Evolutionary conservation across 2,113 vertebrate genomes (phyloP).

Genomic region (Vimba vimba): DNA sequence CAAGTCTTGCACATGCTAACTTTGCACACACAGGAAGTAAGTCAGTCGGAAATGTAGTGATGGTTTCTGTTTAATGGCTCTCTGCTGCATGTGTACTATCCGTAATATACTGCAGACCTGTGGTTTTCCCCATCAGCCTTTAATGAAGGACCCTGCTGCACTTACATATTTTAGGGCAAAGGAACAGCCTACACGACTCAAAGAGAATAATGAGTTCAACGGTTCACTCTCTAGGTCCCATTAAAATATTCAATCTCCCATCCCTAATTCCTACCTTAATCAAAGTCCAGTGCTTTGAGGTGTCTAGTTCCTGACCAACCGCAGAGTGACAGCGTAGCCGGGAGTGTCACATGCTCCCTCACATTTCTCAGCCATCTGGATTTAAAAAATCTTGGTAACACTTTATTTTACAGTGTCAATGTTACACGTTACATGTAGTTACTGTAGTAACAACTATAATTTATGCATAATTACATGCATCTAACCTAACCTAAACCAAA

Average conservation of each 20-base stretch:
- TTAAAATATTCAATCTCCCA: conserved; percentile 42
- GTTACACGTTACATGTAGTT: no score
- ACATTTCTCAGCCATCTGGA: not conserved
- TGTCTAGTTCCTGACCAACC: conserved; percentile 41
- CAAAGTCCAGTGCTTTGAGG: conserved; percentile 36
- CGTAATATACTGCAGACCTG: not conserved
- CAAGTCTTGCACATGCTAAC: not conserved
- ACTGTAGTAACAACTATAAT: no score
- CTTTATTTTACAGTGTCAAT: no score
- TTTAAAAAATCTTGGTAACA: not conserved
- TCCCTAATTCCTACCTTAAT: conserved; percentile 8
- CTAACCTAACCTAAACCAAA: no score
- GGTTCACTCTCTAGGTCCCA: conserved; percentile 40
- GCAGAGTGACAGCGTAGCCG: conserved; percentile 4
- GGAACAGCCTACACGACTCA: conserved; percentile 11
- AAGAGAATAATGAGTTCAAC: conserved; percentile 31
- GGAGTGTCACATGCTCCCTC: not conserved
- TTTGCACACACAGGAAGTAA: not conserved
- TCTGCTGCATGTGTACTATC: not conserved
- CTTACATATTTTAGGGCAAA: not conserved
- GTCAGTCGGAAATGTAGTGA: not conserved
- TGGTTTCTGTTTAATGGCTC: conserved; percentile 16
- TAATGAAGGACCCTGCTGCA: conserved; percentile 37
- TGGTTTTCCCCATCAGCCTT: conserved; percentile 46
- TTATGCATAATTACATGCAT: no score